Evolutionary conservation across 2,113 vertebrate genomes (phyloP), one percentile per base, ranked within the genome.

Genomic region (Pandion haliaetus): DNA sequence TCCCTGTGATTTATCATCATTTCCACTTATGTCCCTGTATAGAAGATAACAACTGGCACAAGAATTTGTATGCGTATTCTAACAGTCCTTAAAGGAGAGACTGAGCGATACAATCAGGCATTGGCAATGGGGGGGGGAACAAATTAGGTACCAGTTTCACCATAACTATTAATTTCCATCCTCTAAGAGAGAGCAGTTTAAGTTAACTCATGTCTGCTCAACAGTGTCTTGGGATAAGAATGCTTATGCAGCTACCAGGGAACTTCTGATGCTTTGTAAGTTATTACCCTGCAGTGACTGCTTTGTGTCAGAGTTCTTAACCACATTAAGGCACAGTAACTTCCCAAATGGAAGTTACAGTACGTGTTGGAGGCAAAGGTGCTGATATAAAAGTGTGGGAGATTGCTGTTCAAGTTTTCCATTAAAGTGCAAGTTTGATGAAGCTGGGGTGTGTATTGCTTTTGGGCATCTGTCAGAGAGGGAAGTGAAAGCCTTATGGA

Each of bases 391-490:
- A 95, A 90, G 66, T 80, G 84, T 80, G 82, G 66, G 70, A 85
- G 78, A 93, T 89, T 86, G 76, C 89, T 82, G 77, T 72, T 91
- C 55, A 63, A 78, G 77, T 89, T 96, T 96, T 95, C 63, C 59
- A 89, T 95, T 96, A 94, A 91, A 94, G 69, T 45, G 44, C 15
- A 86, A 91, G 83, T 78, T 67, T 96, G 93, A 94, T 86, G 93
- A 96, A 91, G 69, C 80, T 71, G 47, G 72, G 57, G 78, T 94
- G 78, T 76, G 81, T 82, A 94, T 95, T 93, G 84, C 95, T 95
- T 94, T 96, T 88, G 86, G 92, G 88, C 88, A 93, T 90, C 88
- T 96, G 90, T 93, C 88, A 88, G 79, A 96, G 79, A 90, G 36
- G 90, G 79, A 95, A 96, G 90, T 17, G 67, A 92, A 95, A 96